phyloP scores from a whole-genome alignment of 2,113 vertebrate species.

The Tichodroma muraria region DNA sequence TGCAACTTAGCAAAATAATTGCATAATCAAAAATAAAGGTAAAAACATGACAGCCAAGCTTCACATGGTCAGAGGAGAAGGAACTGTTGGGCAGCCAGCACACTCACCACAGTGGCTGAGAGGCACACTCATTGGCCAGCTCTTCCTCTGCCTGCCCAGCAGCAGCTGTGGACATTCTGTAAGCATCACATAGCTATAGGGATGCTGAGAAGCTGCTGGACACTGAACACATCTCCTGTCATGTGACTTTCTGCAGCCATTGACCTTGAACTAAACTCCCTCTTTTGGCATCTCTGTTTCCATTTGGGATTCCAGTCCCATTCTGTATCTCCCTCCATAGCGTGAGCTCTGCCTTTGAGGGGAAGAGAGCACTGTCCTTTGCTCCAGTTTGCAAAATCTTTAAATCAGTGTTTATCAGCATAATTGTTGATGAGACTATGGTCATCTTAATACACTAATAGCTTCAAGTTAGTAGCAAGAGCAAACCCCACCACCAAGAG shows the following conservation, averaged over 20 bases:
- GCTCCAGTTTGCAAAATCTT: background rate
- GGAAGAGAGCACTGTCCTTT: background rate
- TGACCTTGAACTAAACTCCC: background rate
- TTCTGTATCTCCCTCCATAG: background rate
- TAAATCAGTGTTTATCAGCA: background rate
- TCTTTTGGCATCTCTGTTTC: background rate
- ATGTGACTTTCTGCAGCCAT: background rate
- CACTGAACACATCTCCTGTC: background rate
- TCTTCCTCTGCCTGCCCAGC: background rate
- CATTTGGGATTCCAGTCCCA: background rate
- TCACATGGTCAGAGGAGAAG: background rate
- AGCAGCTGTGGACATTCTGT: background rate
- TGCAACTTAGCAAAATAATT: background rate
- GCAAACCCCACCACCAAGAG: background rate
- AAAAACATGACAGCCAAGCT: background rate
- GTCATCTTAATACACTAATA: background rate
- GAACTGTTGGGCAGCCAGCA: background rate
- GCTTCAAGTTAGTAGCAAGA: background rate
- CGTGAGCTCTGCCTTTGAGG: background rate
- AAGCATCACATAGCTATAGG: background rate
- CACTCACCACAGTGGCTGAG: background rate
- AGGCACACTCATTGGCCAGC: rapidly evolving
- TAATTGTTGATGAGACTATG: background rate
- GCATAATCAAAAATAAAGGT: background rate
- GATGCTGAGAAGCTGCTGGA: background rate